Evolutionary conservation across 2,113 vertebrate species (phyloP), one percentile per base, ranked within the genome.

Genomic region (Collichthys lucidus): DNA sequence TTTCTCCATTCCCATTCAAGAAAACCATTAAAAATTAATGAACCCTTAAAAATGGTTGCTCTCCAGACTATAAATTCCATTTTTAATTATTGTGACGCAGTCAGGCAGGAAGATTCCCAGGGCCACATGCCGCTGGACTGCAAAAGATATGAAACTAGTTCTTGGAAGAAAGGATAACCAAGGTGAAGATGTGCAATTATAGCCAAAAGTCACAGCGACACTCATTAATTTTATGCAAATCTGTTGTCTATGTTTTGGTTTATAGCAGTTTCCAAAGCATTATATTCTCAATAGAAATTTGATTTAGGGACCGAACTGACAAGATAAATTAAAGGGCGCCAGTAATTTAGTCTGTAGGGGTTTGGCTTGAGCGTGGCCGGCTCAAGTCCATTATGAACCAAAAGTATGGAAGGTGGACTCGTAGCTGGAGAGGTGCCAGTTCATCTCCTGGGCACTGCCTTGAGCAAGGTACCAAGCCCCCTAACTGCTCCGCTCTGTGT

Each of bases 11-110:
- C 57, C 67, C 55, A 63, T 77, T 90, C 68, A 72, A 60, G 72
- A 77, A 93, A 87, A 79, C 47, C 77, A 86, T 92, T 77, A 88
- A 90, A 89, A 75, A 60, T 83, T 71, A 88, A 93, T 86, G 86
- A 84, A 85, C 42, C 74, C 46, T 53, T 17, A 52, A 64, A 77
- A 88, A 86, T 44, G 79, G 72, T 90, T 63, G 31, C 76, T 71
- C 80, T 87, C 65, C 56, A 53, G 75, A 81, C 79, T 79, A 82
- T 82, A 83, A 83, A 89, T 86, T 82, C 80, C 62, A 84, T 84
- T 84, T 90, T 90, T 86, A 92, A 93, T 92, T 92, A 81, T 87
- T 74, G 52, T 86, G 74, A 88, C 31, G 61, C 84, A 78, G 60
- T 88, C 76, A 80, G 61, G 88, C 82, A 59, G 72, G 73, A 83